A percentile compares a stretch with the other conserved stretches of the same genome.
Evolutionary conservation across 2,113 vertebrate genomes (phyloP).

Genomic region (Myanophis thanlyinensis): DNA sequence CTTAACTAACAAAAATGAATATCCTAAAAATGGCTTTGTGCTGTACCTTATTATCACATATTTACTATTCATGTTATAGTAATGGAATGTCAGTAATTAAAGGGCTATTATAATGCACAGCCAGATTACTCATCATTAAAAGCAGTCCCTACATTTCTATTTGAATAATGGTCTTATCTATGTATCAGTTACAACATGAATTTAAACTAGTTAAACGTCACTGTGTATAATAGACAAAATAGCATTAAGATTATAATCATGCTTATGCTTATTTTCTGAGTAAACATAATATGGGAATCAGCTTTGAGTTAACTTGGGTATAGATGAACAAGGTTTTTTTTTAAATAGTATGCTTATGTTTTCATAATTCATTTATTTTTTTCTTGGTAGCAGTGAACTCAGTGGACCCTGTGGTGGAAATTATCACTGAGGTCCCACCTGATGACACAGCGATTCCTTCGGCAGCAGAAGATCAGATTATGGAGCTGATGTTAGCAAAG

Average conservation of each 20-base stretch:
- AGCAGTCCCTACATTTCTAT: not conserved
- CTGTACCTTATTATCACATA: not conserved
- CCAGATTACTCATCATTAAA: not conserved
- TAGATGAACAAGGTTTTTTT: not conserved
- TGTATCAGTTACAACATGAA: not conserved
- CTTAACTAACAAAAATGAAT: not conserved
- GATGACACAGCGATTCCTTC: slow-evolving; percentile 63
- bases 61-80: not conserved
- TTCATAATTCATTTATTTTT: not conserved
- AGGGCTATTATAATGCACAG: not conserved
- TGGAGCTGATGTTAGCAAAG: slow-evolving; percentile 76
- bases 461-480: slow-evolving; percentile 71
- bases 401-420: slow-evolving; percentile 67
- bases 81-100: not conserved
- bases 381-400: slow-evolving; percentile 28
- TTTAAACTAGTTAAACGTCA: not conserved
- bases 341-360: not conserved
- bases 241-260: not conserved
- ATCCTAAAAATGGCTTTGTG: not conserved
- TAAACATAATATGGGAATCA: not conserved
- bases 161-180: slow-evolving; percentile 2
- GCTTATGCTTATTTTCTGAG: not conserved
- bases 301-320: not conserved
- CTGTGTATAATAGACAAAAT: not conserved
- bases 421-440: slow-evolving; percentile 64